Conservation (phyloP, 2,113 vertebrate genomes). For the Fukomys damarensis region DNA sequence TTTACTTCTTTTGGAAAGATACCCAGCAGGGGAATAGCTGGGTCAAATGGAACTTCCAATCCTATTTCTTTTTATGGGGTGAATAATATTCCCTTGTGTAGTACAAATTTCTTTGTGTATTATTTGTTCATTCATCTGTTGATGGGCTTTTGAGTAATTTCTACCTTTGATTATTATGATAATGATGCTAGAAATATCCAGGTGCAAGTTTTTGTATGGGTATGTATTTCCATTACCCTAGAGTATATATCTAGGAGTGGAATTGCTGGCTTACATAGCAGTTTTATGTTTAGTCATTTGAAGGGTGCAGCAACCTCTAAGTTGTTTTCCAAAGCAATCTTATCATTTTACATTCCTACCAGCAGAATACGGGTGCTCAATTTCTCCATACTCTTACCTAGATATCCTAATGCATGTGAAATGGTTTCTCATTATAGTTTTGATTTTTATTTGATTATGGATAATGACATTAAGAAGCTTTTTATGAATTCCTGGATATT, state of each 20-base stretch:
- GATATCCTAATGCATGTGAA: neutral
- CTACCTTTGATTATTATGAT: neutral
- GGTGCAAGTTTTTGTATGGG: neutral
- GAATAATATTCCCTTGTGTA: neutral
- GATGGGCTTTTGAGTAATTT: neutral
- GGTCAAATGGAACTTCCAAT: too few relatives aligned
- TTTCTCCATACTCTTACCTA: neutral
- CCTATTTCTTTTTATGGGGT: neutral
- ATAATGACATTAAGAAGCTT: neutral
- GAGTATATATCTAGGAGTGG: neutral
- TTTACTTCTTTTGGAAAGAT: too few relatives aligned
- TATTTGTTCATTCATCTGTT: neutral
- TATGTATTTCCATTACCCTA: neutral
- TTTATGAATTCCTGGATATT: neutral
- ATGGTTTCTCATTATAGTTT: neutral
- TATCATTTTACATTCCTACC: neutral
- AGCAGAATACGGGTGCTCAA: neutral
- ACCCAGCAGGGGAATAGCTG: too few relatives aligned
- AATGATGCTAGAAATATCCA: neutral
- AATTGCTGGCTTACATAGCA: neutral
- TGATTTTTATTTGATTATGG: neutral
- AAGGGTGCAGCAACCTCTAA: neutral
- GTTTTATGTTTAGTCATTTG: neutral
- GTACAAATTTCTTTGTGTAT: neutral
- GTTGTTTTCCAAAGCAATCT: neutral